Evolutionary conservation across 2,797 vertebrate species (phyloP).

Genomic region (Chelidonichthys spinosus): DNA sequence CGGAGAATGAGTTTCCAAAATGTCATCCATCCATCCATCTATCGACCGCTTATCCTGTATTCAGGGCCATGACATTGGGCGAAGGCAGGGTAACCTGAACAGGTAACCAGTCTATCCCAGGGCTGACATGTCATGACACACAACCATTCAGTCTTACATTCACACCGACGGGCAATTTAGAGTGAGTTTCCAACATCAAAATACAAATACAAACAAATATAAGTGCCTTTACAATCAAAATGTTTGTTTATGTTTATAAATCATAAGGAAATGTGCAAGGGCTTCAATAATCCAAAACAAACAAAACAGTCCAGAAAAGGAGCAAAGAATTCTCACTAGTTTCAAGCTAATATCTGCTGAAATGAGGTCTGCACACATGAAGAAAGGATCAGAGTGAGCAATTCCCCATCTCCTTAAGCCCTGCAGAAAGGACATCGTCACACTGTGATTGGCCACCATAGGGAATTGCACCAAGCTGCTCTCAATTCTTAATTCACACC

Average conservation of each 20-base stretch:
- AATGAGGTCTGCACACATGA: neutral
- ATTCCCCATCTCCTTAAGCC: neutral
- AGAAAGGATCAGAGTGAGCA: neutral
- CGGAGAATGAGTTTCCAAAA: neutral
- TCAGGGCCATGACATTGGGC: no score
- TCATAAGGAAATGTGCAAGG: neutral
- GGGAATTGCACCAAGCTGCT: slow-evolving; percentile 3
- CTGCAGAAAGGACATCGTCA: neutral
- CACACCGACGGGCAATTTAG: no score
- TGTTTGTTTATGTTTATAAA: neutral
- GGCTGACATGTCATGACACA: no score
- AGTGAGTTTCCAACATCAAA: neutral
- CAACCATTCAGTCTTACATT: no score
- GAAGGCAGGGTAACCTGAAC: no score
- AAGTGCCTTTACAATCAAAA: neutral
- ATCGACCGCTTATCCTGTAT: no score
- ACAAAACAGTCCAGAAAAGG: neutral
- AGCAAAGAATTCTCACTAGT: neutral
- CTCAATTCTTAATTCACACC: neutral
- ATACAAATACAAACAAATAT: neutral
- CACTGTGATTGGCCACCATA: neutral
- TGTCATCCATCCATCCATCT: no score
- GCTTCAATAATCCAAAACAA: neutral
- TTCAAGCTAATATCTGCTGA: neutral
- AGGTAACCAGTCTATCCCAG: no score